Conservation (phyloP, 2,888 invertebrate species). For the Melinaea marsaeus region DNA sequence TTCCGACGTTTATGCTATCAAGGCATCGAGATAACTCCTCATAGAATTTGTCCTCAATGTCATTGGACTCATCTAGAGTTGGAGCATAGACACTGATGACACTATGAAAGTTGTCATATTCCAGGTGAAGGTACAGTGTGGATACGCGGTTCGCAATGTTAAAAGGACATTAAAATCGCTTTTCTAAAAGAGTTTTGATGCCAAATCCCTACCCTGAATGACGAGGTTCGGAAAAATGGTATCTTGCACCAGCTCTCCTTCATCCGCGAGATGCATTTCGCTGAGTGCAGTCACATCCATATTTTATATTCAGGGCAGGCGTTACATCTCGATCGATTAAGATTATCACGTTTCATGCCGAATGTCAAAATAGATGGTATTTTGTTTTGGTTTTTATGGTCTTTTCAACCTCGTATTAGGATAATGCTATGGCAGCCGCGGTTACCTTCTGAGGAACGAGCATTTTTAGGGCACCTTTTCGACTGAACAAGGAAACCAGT, state of each 20-base stretch:
- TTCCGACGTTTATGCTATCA: conserved; percentile 1
- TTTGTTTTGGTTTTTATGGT: conserved; percentile 1
- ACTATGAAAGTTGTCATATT: conserved; percentile 15
- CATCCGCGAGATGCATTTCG: conserved; percentile 35
- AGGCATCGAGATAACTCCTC: conserved; percentile 24
- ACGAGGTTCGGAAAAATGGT: conserved; percentile 16
- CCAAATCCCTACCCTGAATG: conserved; percentile 26
- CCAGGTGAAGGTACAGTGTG: no score
- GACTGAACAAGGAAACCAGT: conserved; percentile 33
- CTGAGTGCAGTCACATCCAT: conserved; percentile 36
- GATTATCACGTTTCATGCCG: conserved; percentile 32
- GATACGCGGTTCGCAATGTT: no score
- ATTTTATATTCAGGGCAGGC: conserved; percentile 19
- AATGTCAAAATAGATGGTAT: conserved; percentile 16
- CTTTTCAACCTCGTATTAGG: conserved; percentile 8
- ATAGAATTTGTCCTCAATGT: conserved; percentile 32
- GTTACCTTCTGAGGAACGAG: conserved; percentile 22
- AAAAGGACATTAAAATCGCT: no score
- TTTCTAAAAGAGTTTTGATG: background rate
- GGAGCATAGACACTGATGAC: conserved; percentile 38
- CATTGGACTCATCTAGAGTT: conserved; percentile 30
- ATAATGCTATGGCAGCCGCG: conserved; percentile 22
- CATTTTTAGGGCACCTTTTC: conserved; percentile 33
- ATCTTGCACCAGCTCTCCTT: conserved; percentile 11
- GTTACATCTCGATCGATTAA: conserved; percentile 30